Percentiles rank a stretch among this genome's conserved stretches.
Conservation (phyloP, 1,140 invertebrate species). For the Lithobius niger region DNA sequence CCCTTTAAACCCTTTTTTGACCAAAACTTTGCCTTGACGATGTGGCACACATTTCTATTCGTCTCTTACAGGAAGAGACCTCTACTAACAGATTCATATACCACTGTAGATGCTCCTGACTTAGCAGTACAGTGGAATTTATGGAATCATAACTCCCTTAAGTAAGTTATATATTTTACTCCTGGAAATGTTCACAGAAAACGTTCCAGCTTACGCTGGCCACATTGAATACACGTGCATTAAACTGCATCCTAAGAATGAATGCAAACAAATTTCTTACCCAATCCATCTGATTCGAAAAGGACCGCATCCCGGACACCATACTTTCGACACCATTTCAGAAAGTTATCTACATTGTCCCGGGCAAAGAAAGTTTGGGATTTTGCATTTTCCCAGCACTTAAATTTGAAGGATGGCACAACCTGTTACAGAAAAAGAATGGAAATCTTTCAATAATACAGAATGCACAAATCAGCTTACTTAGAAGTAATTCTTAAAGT, state of each 20-base stretch:
- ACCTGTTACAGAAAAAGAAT: slow-evolving; percentile 10
- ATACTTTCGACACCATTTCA: slow-evolving; percentile 70
- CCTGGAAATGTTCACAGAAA: slow-evolving; percentile 1
- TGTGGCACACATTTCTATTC: no score
- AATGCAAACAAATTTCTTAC: slow-evolving; percentile 33
- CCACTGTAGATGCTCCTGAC: no score
- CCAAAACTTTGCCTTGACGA: no score
- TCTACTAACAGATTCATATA: no score
- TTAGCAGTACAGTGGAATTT: no score
- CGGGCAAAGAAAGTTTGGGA: slow-evolving; percentile 67
- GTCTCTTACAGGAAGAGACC: no score
- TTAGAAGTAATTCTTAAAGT: background rate
- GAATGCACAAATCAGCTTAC: background rate
- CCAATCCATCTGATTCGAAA: slow-evolving; percentile 86
- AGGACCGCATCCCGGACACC: slow-evolving; percentile 77
- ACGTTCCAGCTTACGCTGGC: no score
- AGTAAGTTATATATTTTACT: no score
- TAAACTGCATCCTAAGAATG: background rate
- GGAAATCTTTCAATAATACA: background rate
- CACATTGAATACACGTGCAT: no score
- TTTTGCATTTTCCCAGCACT: slow-evolving; percentile 63
- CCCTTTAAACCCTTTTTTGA: no score
- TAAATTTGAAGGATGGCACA: slow-evolving; percentile 28
- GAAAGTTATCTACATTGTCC: slow-evolving; percentile 88
- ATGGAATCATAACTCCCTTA: no score